phyloP scores from a whole-genome alignment of 2,797 vertebrate species.

The Ambastaia sidthimunki region DNA sequence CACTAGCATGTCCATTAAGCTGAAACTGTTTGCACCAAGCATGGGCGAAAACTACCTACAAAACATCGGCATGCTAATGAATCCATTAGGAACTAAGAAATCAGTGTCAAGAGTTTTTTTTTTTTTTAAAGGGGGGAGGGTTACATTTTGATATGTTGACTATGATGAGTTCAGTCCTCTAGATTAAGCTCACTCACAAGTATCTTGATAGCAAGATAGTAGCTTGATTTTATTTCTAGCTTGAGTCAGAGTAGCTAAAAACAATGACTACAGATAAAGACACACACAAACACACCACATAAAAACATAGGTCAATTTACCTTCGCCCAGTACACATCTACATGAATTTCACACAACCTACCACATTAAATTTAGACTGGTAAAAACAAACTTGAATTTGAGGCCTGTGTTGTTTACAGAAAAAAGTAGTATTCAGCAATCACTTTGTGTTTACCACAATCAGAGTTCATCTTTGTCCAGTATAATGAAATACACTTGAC shows the following conservation, averaged over 20 bases:
- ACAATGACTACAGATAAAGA: neutral
- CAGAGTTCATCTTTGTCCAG: constrained; percentile 60
- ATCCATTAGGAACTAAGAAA: neutral
- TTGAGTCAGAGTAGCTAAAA: constrained; percentile 24
- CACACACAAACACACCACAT: constrained; percentile 27
- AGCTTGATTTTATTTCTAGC: constrained; percentile 32
- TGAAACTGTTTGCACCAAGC: neutral
- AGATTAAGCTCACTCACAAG: constrained; percentile 22
- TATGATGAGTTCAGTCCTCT: constrained; percentile 17
- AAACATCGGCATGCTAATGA: no score
- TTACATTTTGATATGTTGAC: constrained; percentile 15
- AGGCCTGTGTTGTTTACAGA: constrained; percentile 65
- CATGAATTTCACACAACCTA: constrained; percentile 72
- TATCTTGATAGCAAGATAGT: no score
- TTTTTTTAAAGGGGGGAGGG: neutral
- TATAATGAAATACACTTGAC: constrained; percentile 63
- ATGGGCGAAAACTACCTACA: neutral
- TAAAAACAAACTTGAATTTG: constrained; percentile 58
- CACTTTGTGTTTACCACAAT: no score
- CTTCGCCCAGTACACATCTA: constrained; percentile 83
- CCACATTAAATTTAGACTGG: constrained; percentile 69
- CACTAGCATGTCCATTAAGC: no score
- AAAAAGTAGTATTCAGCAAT: neutral
- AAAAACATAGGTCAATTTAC: constrained; percentile 80
- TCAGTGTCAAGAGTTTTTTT: no score